Conservation (phyloP, 1,140 invertebrate genomes). For the Leptinotarsa undecemlineata region DNA sequence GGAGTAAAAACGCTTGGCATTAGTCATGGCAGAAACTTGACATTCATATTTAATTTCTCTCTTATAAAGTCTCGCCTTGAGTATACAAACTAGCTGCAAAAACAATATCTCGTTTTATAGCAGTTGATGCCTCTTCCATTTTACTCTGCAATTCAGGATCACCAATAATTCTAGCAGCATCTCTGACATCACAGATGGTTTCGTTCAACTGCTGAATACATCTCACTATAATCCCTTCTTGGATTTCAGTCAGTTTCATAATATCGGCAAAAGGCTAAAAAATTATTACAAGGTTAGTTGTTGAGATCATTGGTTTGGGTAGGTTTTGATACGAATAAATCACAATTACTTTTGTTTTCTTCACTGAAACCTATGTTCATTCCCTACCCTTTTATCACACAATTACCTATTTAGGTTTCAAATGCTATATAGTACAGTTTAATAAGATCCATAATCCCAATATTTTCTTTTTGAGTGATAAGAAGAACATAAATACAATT, state of each 20-base stretch:
- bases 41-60: neutral
- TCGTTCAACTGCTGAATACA: slow-evolving; percentile 97
- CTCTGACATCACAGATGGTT: slow-evolving; percentile 87
- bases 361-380: neutral
- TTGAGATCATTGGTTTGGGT: no score
- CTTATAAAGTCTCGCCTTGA: slow-evolving; percentile 47
- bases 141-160: slow-evolving; percentile 88
- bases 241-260: slow-evolving; percentile 89
- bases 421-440: no score
- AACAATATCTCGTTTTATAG: slow-evolving; percentile 97
- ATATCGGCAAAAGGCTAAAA: slow-evolving; percentile 88
- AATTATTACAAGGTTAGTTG: neutral
- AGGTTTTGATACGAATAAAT: no score
- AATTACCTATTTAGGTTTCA: neutral
- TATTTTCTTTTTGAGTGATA: no score
- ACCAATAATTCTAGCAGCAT: slow-evolving; percentile 91
- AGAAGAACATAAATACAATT: no score
- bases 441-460: no score
- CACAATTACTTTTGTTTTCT: no score
- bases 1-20: no score
- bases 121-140: slow-evolving; percentile 92
- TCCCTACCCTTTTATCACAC: neutral
- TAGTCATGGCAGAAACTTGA: no score
- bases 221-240: slow-evolving; percentile 97
- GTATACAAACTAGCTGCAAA: slow-evolving; percentile 97